A percentile compares a stretch with the other conserved stretches of the same genome.
Evolutionary conservation across 2,797 vertebrate species (phyloP).

Genomic region (Australoheros facetus): DNA sequence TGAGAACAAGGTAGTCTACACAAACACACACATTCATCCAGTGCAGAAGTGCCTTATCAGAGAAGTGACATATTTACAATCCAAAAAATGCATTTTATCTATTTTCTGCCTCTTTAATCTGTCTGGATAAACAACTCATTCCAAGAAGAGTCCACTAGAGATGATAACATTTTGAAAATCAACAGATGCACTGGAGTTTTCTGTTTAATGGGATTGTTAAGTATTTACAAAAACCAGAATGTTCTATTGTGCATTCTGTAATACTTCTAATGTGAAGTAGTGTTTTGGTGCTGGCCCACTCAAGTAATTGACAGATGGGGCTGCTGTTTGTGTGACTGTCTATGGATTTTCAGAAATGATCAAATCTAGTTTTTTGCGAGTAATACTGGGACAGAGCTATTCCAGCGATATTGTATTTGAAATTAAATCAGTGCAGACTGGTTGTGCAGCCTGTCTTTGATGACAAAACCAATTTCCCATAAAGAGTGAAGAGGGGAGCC

Average conservation of each 20-base stretch:
- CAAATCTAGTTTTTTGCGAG: conserved; percentile 48
- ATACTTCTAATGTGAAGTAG: conserved; percentile 69
- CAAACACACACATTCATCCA: conserved; percentile 23
- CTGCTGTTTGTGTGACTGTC: conserved; percentile 62
- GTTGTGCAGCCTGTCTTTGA: conserved; percentile 19
- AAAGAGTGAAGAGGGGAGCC: conserved; percentile 17
- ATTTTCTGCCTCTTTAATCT: conserved; percentile 67
- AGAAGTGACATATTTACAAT: conserved; percentile 68
- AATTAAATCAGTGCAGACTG: conserved; percentile 52
- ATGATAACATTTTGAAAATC: conserved; percentile 73
- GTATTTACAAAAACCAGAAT: conserved; percentile 67
- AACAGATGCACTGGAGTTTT: conserved; percentile 64
- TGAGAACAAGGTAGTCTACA: conserved; percentile 92
- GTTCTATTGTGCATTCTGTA: conserved; percentile 36
- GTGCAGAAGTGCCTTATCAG: conserved; percentile 50
- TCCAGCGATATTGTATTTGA: conserved; percentile 45
- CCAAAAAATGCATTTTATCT: conserved; percentile 63
- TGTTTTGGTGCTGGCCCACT: conserved; percentile 61
- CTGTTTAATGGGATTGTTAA: conserved; percentile 73
- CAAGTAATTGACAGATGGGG: conserved; percentile 79
- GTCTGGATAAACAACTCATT: conserved; percentile 70
- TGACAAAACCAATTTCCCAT: conserved; percentile 35
- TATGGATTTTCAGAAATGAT: conserved; percentile 67
- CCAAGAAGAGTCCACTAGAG: conserved; percentile 67
- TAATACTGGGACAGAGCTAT: conserved; percentile 40